phyloP scores from a whole-genome alignment of 2,888 invertebrate genomes.

The Papilio protenor region DNA sequence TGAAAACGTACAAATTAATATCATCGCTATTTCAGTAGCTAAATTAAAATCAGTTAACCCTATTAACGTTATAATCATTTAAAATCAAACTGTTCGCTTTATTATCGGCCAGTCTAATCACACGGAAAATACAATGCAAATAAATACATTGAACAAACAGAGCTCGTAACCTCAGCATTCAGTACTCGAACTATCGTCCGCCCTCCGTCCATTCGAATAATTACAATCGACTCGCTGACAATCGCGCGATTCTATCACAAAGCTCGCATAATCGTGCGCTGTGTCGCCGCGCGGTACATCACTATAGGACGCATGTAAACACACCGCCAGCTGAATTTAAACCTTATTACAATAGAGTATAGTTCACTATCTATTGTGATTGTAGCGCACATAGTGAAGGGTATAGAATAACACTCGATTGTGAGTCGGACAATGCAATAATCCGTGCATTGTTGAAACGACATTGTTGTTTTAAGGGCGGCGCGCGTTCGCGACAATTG shows the following conservation, averaged over 20 bases:
- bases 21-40: background rate
- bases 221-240: constrained; percentile 83
- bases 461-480: constrained; percentile 85
- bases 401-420: constrained; percentile 71
- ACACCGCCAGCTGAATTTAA: constrained; percentile 38
- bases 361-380: constrained; percentile 42
- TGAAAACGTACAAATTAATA: background rate
- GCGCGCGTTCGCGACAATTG: constrained; percentile 79
- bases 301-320: constrained; percentile 62
- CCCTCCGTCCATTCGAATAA: constrained; percentile 77
- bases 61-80: constrained; percentile 7
- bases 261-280: constrained; percentile 81
- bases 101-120: constrained; percentile 23
- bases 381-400: constrained; percentile 61
- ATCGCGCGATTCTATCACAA: constrained; percentile 82
- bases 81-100: constrained; percentile 18
- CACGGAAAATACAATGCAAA: constrained; percentile 43
- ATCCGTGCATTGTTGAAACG: constrained; percentile 83
- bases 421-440: constrained; percentile 84
- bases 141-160: constrained; percentile 63
- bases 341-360: constrained; percentile 42
- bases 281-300: constrained; percentile 64
- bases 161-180: constrained; percentile 67
- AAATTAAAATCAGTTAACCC: constrained; percentile 15
- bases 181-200: constrained; percentile 61